A percentile compares a stretch with the other conserved stretches of the same genome.
These are phyloP conservation scores for Seison nebaliae DNA, from an alignment of 1,140 invertebrate species.

Conservation along the genomic window DNA sequence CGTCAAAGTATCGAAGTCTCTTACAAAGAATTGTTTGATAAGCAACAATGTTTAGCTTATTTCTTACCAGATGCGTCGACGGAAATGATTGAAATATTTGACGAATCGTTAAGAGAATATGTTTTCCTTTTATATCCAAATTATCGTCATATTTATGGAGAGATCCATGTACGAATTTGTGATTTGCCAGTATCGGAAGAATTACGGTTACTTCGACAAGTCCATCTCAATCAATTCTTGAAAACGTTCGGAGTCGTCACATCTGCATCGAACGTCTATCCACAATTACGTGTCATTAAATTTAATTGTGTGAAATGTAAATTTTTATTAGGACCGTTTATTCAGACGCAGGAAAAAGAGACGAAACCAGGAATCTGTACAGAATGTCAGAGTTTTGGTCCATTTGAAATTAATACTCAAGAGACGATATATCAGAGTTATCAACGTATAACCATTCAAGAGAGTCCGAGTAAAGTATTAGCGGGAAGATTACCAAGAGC, in stretches of 20 bases:
- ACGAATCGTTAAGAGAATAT: constrained; percentile 55
- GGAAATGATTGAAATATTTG: constrained; percentile 78
- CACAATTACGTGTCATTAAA: constrained; percentile 74
- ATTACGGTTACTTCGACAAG: constrained; percentile 46
- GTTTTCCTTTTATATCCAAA: constrained; percentile 78
- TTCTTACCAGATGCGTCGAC: constrained; percentile 85
- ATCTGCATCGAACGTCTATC: constrained; percentile 69
- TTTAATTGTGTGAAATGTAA: constrained; percentile 90
- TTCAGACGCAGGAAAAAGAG: constrained; percentile 61
- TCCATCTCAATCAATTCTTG: constrained; percentile 74
- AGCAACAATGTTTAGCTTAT: constrained; percentile 72
- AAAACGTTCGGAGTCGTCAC: constrained; percentile 81
- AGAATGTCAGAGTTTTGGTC: constrained; percentile 80
- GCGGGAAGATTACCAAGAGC: constrained; percentile 85
- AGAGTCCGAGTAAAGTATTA: constrained; percentile 54
- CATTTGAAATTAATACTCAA: constrained; percentile 46
- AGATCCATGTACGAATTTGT: constrained; percentile 63
- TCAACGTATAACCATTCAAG: constrained; percentile 86
- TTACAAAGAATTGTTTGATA: constrained; percentile 58
- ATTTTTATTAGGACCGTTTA: constrained; percentile 74
- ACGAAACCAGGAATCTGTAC: constrained; percentile 81
- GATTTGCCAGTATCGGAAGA: constrained; percentile 84
- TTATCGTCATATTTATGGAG: constrained; percentile 67
- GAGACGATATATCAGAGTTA: constrained; percentile 94
- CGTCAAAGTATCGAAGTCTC: constrained; percentile 63